Conservation (phyloP, 2,113 vertebrate species). For the Diphyllodes magnificus region DNA sequence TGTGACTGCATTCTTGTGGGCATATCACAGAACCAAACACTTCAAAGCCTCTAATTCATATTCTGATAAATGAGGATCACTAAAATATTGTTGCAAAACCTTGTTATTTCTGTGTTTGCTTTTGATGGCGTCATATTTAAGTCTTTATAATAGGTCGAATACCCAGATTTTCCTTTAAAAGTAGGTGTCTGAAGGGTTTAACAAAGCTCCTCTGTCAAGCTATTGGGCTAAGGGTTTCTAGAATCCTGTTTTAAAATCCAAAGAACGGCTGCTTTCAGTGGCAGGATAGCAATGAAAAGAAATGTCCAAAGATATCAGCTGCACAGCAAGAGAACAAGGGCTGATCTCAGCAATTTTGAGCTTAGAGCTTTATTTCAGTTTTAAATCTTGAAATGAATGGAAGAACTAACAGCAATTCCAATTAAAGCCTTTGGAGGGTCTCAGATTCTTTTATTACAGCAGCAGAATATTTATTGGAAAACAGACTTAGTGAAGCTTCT, state of each 20-base stretch:
- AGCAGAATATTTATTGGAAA: neutral
- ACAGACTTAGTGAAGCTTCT: neutral
- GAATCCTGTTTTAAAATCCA: conserved; percentile 11
- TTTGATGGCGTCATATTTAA: conserved; percentile 27
- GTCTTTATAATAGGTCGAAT: conserved; percentile 35
- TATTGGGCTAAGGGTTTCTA: neutral
- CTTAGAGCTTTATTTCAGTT: neutral
- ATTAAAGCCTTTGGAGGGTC: neutral
- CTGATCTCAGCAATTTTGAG: conserved; percentile 18
- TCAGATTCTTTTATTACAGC: neutral
- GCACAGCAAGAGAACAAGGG: conserved; percentile 20
- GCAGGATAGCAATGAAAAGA: conserved; percentile 35
- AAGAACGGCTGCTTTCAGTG: conserved; percentile 61
- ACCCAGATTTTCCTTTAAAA: conserved; percentile 18
- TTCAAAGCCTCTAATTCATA: conserved; percentile 9
- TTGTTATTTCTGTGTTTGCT: neutral
- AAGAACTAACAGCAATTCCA: neutral
- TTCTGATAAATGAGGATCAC: conserved; percentile 1
- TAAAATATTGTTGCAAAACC: neutral
- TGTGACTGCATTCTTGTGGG: neutral
- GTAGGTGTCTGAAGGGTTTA: conserved; percentile 21
- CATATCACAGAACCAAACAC: conserved; percentile 4
- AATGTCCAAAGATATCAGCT: conserved; percentile 44
- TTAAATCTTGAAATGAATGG: neutral
- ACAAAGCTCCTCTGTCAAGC: conserved; percentile 54